Percentiles rank a stretch among this genome's conserved stretches.
These are phyloP conservation scores for Eurytemora carolleeae DNA, from an alignment of 1,140 invertebrate species.

Conservation along the genomic window DNA sequence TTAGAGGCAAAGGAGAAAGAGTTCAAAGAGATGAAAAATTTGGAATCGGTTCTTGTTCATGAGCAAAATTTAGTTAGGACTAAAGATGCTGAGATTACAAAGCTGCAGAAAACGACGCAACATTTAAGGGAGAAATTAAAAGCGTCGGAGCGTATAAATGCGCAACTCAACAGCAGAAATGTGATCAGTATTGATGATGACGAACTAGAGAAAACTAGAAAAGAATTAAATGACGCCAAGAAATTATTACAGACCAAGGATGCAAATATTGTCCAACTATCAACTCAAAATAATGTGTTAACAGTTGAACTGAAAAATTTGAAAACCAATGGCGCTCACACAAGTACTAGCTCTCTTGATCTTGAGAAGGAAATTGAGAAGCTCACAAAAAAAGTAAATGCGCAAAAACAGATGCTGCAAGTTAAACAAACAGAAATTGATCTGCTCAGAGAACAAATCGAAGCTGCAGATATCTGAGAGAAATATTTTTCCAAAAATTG, in stretches of 20 bases:
- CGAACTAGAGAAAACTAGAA: background rate
- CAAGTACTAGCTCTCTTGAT: background rate
- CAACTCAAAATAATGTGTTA: background rate
- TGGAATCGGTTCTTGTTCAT: no score
- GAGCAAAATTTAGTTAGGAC: no score
- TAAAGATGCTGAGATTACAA: no score
- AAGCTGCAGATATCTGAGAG: background rate
- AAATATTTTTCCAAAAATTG: background rate
- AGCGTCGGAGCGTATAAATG: no score
- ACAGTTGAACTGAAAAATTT: background rate
- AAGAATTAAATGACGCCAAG: background rate
- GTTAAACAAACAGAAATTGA: background rate
- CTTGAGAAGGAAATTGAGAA: background rate
- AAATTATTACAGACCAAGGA: background rate
- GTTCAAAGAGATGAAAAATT: no score
- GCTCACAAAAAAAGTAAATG: background rate
- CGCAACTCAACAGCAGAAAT: no score
- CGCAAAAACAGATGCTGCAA: background rate
- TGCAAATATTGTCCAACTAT: background rate
- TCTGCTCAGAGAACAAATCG: background rate
- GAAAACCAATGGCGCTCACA: background rate
- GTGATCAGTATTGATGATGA: no score
- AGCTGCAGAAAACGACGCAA: no score
- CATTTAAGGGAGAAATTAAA: no score
- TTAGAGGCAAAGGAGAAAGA: no score